Base-by-base conservation (phyloP, 2,888 invertebrate genomes). In the Neoitamus cyanurus region DNA sequence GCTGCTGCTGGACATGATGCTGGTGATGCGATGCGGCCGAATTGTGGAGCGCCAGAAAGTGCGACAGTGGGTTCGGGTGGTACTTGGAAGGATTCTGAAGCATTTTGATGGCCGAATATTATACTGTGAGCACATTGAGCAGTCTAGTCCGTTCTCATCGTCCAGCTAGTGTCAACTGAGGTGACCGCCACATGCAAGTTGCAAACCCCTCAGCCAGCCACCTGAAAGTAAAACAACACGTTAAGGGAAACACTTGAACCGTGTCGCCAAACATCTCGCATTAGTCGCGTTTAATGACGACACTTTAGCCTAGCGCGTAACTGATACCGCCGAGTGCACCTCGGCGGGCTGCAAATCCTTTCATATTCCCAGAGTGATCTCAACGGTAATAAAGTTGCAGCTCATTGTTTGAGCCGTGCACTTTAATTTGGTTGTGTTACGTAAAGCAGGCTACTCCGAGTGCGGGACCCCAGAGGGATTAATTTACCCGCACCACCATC, bases 61-160 rank as follows among this genome's bases (percentile, higher is more conserved):
- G 91, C 86, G 91, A 90, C 88, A 91, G 89, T 85, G 91, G 91
- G 89, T 91, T 91, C 86, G 90, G 89, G 88, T 91, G 91, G 88
- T 91, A 91, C 89, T 91, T 91, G 75, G 91, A 90, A 87, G 91
- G 91, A 89, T 90, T 90, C 87, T 91, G 92, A 87, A 91, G 88
- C 91, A 91, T 91, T 88, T 88, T 90, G 58, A 25, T 15, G 20
- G 9, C 2, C 0, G 7, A 58, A 2, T 58, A 5, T 58, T 58
- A 20, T 20, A 58, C 58, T 9, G 58, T 58, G 25, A 15, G 34
- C 68, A 58, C 80, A 80, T 80, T 68, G 36, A 80, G 15, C 75
- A 25, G 31, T 3, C 69, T 80, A 73, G 28, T 36, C 36, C 42
- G 42, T 80, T 42, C 80, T 58, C 80, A 80, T 80, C 68, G 11